Percentiles rank a stretch among this genome's conserved stretches.
phyloP scores from a whole-genome alignment of 2,797 vertebrate species.

The Distichodus sexfasciatus region DNA sequence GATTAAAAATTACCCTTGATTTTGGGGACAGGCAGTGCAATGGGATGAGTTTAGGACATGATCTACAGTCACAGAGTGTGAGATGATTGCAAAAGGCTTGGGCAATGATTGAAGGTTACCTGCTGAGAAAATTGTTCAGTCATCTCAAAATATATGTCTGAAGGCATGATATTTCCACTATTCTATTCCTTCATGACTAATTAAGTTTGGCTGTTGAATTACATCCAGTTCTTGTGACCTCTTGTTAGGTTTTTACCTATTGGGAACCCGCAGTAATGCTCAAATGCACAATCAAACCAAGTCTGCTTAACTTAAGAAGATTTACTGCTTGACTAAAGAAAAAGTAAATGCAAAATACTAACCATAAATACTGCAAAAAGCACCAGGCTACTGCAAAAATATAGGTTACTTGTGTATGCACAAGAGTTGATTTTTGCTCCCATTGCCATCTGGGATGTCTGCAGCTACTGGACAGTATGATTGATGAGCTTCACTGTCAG shows the following conservation, averaged over 20 bases:
- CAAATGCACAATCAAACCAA: too few species aligned
- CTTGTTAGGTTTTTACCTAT: too few species aligned
- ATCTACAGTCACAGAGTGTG: neutral
- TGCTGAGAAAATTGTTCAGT: neutral
- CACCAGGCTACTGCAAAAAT: neutral
- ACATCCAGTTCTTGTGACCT: too few species aligned
- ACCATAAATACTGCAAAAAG: neutral
- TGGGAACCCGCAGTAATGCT: too few species aligned
- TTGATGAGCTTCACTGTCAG: neutral
- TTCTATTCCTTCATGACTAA: too few species aligned
- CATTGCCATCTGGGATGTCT: neutral
- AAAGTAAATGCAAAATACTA: neutral
- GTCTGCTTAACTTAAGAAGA: too few species aligned
- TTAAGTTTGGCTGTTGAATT: too few species aligned
- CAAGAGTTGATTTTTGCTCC: neutral
- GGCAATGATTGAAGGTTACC: neutral
- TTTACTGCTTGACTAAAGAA: too few species aligned
- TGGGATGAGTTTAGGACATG: neutral
- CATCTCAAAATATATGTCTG: neutral
- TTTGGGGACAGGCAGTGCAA: conserved; percentile 49
- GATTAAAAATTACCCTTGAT: conserved; percentile 79
- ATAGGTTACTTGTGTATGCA: neutral
- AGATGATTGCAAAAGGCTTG: neutral
- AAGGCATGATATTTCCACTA: too few species aligned
- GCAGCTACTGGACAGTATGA: neutral